A percentile compares a stretch with the other conserved stretches of the same genome.
Evolutionary conservation across 2,113 vertebrate genomes (phyloP).

Genomic region (Planiliza haematocheilus): DNA sequence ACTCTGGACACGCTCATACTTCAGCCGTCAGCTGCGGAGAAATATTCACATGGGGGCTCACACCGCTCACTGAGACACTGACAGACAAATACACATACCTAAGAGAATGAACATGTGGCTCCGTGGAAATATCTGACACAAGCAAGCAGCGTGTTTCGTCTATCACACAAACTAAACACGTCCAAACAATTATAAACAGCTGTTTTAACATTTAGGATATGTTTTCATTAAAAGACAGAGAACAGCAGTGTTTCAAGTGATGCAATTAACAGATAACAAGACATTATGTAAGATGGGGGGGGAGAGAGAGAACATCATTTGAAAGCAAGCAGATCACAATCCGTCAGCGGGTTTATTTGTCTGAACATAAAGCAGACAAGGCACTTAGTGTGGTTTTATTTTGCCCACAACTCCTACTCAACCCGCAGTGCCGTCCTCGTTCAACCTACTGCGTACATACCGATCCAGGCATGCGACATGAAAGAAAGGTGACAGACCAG

Average conservation of each 20-base stretch:
- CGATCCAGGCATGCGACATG: conserved; percentile 32
- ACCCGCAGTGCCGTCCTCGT: conserved; percentile 42
- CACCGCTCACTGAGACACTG: conserved; percentile 25
- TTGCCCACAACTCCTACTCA: conserved; percentile 20
- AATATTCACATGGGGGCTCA: conserved; percentile 8
- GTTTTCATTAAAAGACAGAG: conserved; percentile 41
- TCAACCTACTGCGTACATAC: conserved; percentile 27
- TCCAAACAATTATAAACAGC: conserved; percentile 61
- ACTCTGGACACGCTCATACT: conserved; percentile 32
- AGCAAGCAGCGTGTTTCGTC: conserved; percentile 18
- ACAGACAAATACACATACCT: conserved; percentile 44
- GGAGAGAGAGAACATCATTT: conserved; percentile 27
- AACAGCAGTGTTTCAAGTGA: conserved; percentile 50
- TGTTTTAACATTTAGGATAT: conserved; percentile 59
- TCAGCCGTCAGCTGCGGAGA: conserved; percentile 28
- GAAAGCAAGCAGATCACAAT: conserved; percentile 53
- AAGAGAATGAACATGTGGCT: conserved; percentile 41
- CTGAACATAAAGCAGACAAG: conserved; percentile 56
- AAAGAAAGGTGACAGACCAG: conserved; percentile 45
- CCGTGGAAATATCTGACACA: conserved; percentile 37
- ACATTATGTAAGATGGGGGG: conserved; percentile 45
- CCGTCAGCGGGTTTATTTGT: conserved; percentile 48
- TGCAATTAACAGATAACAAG: conserved; percentile 63
- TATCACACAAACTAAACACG: conserved; percentile 53
- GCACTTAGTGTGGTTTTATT: conserved; percentile 31